Evolutionary conservation across 2,888 invertebrate genomes (phyloP).

Genomic region (Sinotaia quadrata): DNA sequence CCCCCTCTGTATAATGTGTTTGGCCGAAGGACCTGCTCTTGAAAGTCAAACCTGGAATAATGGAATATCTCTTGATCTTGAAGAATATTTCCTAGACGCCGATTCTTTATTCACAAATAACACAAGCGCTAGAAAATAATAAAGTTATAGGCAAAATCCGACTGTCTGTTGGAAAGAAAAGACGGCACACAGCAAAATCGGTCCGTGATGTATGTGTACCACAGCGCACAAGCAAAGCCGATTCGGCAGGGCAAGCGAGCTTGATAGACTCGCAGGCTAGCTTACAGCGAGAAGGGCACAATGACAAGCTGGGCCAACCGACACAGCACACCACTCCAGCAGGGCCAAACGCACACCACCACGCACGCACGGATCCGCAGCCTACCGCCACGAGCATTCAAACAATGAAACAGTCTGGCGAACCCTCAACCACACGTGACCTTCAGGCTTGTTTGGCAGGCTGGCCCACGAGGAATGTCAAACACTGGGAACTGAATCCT

Average conservation of each 20-base stretch:
- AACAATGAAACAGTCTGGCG: slow-evolving; percentile 37
- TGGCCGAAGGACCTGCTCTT: no score
- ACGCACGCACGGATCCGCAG: slow-evolving; percentile 6
- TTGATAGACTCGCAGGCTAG: no score
- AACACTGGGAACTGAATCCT: slow-evolving; percentile 46
- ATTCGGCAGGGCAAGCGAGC: slow-evolving; percentile 9
- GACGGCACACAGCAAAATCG: no score
- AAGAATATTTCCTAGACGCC: no score
- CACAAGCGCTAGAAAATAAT: not conserved
- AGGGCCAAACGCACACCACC: not conserved
- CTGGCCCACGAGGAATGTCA: slow-evolving; percentile 45
- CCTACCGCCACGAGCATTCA: slow-evolving; percentile 11
- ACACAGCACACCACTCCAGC: not conserved
- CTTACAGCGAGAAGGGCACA: slow-evolving; percentile 5
- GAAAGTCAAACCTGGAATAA: no score
- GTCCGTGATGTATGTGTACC: no score
- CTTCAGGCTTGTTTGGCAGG: slow-evolving; percentile 44
- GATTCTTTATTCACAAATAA: no score
- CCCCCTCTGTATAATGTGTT: no score
- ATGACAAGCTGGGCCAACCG: slow-evolving; percentile 15
- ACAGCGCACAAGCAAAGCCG: no score
- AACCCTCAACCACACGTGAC: slow-evolving; percentile 38
- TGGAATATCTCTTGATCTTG: no score
- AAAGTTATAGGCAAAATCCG: not conserved
- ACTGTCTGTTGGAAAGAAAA: no score